Evolutionary conservation across 2,888 invertebrate genomes (phyloP), one percentile per base, ranked within the genome.

Genomic region (Drosophila quasianomalipes): DNA sequence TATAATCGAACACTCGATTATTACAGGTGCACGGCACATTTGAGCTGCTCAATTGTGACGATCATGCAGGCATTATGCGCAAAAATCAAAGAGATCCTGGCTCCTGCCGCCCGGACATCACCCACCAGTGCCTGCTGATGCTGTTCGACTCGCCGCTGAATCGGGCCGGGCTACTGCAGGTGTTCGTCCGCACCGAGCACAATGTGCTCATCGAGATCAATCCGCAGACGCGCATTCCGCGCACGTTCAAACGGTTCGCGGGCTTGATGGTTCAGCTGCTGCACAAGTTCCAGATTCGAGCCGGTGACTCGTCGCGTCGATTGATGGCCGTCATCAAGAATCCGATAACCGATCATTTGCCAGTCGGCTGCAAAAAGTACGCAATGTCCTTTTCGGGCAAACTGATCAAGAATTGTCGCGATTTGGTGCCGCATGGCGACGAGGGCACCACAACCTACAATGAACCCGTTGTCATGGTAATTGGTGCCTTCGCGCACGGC

Each of bases 401-500:
- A 81, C 95, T 96, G 79, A 94, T 95, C 0, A 89, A 94, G 57
- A 95, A 96, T 83, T 96, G 97, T 63, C 94, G 95, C 69, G 97
- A 98, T 51, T 92, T 99, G 41, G 97, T 98, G 12, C 97, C 97
- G 0, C 94, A 83, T 2, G 74, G 78, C 22, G 75, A 81, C 1
- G 85, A 76, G n/a, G 80, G 76, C 19, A 79, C 62, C 16, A 65
- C 94, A 22, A 95, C 95, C 58, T 97, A 98, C 76, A 95, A 98
- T 78, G 95, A 96, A 70, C 98, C 99, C 0, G 95, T 99, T 68
- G 98, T 97, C 0, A 94, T 99, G 81, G 96, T 99, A 4, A 95
- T 99, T 69, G 99, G 99, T 49, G 98, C 99, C 4, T 99, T 99
- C 96, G 99, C 99, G 0, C 98, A 99, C 94, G 99, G 99, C 65